A percentile compares a stretch with the other conserved stretches of the same genome.
Evolutionary conservation across 2,888 invertebrate species (phyloP).

Genomic region (Nomada hirtipes): DNA sequence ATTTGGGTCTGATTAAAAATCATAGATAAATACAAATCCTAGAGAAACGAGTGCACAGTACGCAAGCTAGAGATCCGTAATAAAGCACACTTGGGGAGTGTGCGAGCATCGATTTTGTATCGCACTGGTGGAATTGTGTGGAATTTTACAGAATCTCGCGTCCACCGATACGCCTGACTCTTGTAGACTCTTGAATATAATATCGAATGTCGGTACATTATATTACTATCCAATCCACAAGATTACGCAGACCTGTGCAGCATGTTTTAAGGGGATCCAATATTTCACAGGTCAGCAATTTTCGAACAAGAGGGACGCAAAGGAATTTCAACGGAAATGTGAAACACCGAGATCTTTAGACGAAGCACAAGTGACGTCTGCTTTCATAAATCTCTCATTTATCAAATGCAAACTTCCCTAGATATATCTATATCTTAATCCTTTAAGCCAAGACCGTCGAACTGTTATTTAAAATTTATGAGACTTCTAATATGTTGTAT

Average conservation of each 20-base stretch:
- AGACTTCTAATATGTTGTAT: too few relatives aligned
- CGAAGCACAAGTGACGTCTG: neutral
- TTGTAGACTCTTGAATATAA: neutral
- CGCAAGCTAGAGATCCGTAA: neutral
- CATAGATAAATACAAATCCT: too few relatives aligned
- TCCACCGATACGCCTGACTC: constrained; percentile 4
- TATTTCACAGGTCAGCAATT: constrained; percentile 29
- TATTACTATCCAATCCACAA: constrained; percentile 23
- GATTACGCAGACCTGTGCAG: neutral
- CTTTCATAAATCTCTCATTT: neutral
- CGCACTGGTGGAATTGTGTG: neutral
- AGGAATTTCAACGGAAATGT: neutral
- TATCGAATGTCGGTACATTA: constrained; percentile 15
- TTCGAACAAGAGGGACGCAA: neutral
- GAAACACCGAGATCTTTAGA: constrained; percentile 5
- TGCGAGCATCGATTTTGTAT: constrained; percentile 4
- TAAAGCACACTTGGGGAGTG: constrained; percentile 15
- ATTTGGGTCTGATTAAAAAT: constrained; percentile 3
- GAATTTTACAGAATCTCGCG: constrained; percentile 2
- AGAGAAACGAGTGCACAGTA: too few relatives aligned
- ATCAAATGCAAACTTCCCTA: neutral
- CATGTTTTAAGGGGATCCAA: constrained; percentile 15
- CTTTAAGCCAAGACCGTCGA: too few relatives aligned
- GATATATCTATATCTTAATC: too few relatives aligned
- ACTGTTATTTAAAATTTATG: too few relatives aligned